Percentiles rank a stretch among this genome's conserved stretches.
These are phyloP conservation scores for Eupelmus urozonus DNA, from an alignment of 2,888 invertebrate species.

Conservation along the genomic window DNA sequence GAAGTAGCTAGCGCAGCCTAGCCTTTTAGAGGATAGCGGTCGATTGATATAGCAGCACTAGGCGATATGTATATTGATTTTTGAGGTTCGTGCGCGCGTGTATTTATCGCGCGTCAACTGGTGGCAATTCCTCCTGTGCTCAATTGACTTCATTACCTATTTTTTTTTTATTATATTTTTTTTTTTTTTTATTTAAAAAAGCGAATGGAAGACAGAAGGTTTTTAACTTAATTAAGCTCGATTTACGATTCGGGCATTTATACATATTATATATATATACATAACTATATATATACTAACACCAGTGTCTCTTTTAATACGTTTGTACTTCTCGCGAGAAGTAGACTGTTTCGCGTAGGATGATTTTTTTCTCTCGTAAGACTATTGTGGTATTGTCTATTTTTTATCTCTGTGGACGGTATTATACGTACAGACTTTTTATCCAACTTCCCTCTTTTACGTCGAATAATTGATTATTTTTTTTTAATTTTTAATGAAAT, in stretches of 20 bases:
- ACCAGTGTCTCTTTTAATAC: constrained; percentile 60
- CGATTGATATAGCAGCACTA: constrained; percentile 59
- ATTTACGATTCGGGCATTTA: constrained; percentile 44
- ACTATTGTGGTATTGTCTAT: constrained; percentile 59
- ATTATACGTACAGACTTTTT: constrained; percentile 56
- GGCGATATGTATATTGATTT: constrained; percentile 60
- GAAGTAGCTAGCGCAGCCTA: constrained; percentile 60
- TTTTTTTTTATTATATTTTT: constrained; percentile 35
- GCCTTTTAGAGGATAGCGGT: constrained; percentile 58
- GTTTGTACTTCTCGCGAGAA: constrained; percentile 56
- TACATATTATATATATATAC: constrained; percentile 33
- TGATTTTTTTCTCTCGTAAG: constrained; percentile 53
- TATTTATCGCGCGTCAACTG: constrained; percentile 55
- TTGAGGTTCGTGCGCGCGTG: constrained; percentile 53
- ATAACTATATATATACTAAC: constrained; percentile 48
- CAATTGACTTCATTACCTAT: constrained; percentile 51
- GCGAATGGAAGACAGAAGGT: constrained; percentile 45
- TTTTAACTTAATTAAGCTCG: constrained; percentile 59
- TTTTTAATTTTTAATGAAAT: constrained; percentile 56
- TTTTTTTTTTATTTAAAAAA: constrained; percentile 45
- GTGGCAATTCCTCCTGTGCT: constrained; percentile 60
- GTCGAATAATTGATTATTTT: constrained; percentile 25
- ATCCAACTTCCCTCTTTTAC: constrained; percentile 50
- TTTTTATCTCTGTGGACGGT: constrained; percentile 56
- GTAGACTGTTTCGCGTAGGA: constrained; percentile 55